Evolutionary conservation across 1,140 invertebrate species (phyloP).

Genomic region (Akabosia matsudoensis): DNA sequence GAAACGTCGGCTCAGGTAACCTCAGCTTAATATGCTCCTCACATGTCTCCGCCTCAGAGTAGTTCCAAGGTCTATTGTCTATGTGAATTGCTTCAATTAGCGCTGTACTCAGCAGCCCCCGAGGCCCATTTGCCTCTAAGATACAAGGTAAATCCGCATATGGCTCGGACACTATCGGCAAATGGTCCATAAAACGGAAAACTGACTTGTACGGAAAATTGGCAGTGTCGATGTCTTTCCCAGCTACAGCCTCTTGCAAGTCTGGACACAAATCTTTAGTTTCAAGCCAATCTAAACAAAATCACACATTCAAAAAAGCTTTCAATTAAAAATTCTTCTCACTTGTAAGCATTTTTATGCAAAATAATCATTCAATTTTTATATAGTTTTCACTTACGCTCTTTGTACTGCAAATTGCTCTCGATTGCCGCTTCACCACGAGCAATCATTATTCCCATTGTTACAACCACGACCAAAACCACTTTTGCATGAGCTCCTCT

Average conservation of each 20-base stretch:
- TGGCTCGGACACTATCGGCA: conserved; percentile 1
- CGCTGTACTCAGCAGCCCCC: conserved; percentile 7
- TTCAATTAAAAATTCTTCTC: background rate
- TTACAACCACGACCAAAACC: background rate
- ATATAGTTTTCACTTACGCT: background rate
- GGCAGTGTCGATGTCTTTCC: conserved; percentile 34
- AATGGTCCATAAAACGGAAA: conserved; percentile 28
- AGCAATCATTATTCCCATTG: background rate
- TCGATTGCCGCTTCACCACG: background rate
- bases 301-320: background rate
- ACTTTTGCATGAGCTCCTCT: background rate
- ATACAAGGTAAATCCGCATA: conserved; percentile 28
- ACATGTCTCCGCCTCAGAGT: conserved; percentile 19
- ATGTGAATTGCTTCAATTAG: conserved; percentile 31
- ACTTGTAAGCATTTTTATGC: background rate
- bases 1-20: background rate
- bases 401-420: conserved; percentile 15
- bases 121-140: conserved; percentile 26
- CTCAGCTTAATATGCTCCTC: conserved; percentile 32
- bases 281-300: conserved; percentile 17
- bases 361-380: no score
- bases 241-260: conserved; percentile 26
- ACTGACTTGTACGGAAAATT: conserved; percentile 38
- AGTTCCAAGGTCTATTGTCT: conserved; percentile 33
- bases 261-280: conserved; percentile 36